These are phyloP conservation scores for Sebastes vulpes DNA, from an alignment of 2,797 vertebrate genomes.

Conservation along the genomic window DNA sequence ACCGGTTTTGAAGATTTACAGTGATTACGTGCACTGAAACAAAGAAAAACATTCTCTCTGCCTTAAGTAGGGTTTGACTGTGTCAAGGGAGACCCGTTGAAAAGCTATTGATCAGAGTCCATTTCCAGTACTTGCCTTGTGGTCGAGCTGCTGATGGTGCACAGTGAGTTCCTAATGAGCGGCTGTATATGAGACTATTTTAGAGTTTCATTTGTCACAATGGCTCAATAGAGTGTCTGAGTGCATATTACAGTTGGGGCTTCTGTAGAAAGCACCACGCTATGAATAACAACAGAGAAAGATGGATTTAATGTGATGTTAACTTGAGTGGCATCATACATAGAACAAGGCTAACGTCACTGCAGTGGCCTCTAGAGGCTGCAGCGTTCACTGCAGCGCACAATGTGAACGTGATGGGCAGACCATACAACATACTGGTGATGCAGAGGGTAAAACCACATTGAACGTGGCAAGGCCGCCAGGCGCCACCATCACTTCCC, in stretches of 20 bases:
- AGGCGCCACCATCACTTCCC: neutral
- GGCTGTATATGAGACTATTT: constrained; percentile 29
- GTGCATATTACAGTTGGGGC: constrained; percentile 16
- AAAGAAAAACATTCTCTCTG: neutral
- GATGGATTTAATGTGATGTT: constrained; percentile 6
- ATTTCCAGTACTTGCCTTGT: constrained; percentile 52
- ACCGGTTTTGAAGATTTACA: neutral
- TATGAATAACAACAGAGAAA: constrained; percentile 14
- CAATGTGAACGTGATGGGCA: neutral
- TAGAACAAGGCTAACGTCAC: neutral
- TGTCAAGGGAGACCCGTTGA: constrained; percentile 17
- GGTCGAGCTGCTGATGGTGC: constrained; percentile 67
- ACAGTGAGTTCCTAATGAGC: constrained; percentile 68
- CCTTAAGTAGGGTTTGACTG: constrained; percentile 13
- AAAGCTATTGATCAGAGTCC: constrained; percentile 69
- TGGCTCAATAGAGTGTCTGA: neutral
- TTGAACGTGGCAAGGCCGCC: neutral
- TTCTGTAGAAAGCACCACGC: constrained; percentile 3
- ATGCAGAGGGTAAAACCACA: constrained; percentile 1
- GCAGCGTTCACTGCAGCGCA: neutral
- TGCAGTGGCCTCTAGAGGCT: constrained; percentile 8
- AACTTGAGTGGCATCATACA: neutral
- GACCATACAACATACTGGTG: neutral
- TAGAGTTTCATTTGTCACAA: constrained; percentile 29
- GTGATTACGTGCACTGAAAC: constrained; percentile 5